phyloP scores from a whole-genome alignment of 1,140 invertebrate species.

The Zaprionus tsacasi region DNA sequence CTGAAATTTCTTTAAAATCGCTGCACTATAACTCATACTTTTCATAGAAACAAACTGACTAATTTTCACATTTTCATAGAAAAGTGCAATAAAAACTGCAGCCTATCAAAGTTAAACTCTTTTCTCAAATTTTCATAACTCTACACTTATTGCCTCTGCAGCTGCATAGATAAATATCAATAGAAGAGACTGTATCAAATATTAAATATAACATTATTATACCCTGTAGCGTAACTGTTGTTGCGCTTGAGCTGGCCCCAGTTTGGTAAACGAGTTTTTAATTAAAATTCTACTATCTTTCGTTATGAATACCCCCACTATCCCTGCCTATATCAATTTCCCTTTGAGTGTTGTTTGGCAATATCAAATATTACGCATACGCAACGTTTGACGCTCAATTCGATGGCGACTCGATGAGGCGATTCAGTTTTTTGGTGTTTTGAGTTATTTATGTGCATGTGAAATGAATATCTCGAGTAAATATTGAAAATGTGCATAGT shows the following conservation, averaged over 20 bases:
- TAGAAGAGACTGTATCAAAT: background rate
- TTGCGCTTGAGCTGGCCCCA: background rate
- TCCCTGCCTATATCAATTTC: no score
- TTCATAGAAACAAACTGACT: background rate
- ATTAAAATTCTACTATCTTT: slow-evolving; percentile 51
- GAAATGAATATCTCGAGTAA: slow-evolving; percentile 48
- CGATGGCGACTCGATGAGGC: slow-evolving; percentile 13
- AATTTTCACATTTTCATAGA: background rate
- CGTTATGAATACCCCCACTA: slow-evolving; percentile 15
- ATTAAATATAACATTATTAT: background rate
- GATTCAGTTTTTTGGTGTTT: slow-evolving; percentile 42
- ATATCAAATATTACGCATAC: slow-evolving; percentile 67
- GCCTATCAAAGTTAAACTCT: background rate
- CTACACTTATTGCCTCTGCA: background rate
- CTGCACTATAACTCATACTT: background rate
- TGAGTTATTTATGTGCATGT: slow-evolving; percentile 46
- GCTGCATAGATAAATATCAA: background rate
- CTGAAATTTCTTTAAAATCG: background rate
- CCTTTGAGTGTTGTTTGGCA: slow-evolving; percentile 44
- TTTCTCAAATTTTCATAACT: background rate
- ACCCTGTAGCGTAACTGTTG: background rate
- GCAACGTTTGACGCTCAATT: slow-evolving; percentile 36
- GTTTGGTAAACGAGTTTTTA: slow-evolving; percentile 42
- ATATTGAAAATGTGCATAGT: slow-evolving; percentile 60
- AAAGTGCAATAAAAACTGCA: background rate